A percentile compares a stretch with the other conserved stretches of the same genome.
phyloP scores from a whole-genome alignment of 2,797 vertebrate genomes.

The Hylomyscus alleni region DNA sequence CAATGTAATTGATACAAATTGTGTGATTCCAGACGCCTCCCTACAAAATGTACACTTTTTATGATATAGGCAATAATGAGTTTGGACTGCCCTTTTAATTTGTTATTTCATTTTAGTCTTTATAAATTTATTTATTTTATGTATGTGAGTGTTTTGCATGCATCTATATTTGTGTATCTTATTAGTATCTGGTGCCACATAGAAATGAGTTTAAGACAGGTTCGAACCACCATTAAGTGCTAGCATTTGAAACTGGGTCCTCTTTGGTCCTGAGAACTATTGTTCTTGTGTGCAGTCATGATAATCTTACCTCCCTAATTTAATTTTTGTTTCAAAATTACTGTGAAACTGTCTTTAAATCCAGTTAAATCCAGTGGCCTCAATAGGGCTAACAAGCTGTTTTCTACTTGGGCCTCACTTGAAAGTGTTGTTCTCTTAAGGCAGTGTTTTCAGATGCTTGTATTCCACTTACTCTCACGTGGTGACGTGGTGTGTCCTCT shows the following conservation, averaged over 20 bases:
- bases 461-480: too few relatives aligned
- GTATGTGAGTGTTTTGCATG: background rate
- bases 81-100: background rate
- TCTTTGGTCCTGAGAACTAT: background rate
- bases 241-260: background rate
- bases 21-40: background rate
- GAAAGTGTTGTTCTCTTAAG: background rate
- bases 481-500: background rate
- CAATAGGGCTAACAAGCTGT: too few relatives aligned
- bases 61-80: background rate
- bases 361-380: background rate
- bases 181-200: background rate
- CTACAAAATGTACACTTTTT: background rate
- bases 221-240: background rate
- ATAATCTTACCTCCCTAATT: background rate
- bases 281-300: background rate
- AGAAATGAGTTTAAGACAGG: background rate
- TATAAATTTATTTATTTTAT: too few relatives aligned
- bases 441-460: background rate
- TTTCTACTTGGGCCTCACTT: background rate
- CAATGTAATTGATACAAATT: background rate
- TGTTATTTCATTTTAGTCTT: background rate
- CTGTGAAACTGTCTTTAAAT: background rate
- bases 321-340: background rate
- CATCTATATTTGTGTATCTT: background rate